Base-by-base conservation (phyloP, 2,113 vertebrate species). In the Salvelinus fontinalis region DNA sequence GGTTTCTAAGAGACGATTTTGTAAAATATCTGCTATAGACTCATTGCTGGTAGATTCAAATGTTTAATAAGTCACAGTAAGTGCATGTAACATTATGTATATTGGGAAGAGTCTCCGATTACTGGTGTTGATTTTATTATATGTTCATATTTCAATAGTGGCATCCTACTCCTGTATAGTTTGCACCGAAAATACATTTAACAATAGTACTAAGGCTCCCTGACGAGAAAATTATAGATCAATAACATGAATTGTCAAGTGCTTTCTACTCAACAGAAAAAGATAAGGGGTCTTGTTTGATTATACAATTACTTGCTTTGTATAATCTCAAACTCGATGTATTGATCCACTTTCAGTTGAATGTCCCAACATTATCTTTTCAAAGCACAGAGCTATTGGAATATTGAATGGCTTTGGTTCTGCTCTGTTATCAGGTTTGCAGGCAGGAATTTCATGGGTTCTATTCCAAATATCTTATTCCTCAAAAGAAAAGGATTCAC, bases 371-470 rank as follows among this genome's bases (percentile, higher is more conserved):
- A 59, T 24, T 29, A 62, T 62, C 1, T 39, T 62, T 67, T 75
- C 39, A 67, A 54, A 72, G 44, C 26, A 67, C 24, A 67, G 44
- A 67, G 24, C 24, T 75, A 62, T 29, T 51, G 73, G 39, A 39
- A 39, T 67, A 24, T 9, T 62, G 3, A 62, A 24, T 62, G 59
- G n/a, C 31, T 59, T 73, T 16, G 13, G 64, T 54, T 71, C 44
- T 12, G n/a, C 72, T 65, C 59, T 44, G 59, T 64, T 67, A 39
- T 12, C 20, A 29, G 22, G 67, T 44, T 7, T 66, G 39, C 51
- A 66, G 13, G n/a, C 14, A 24, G 26, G 14, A 31, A 60, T 66
- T 27, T 27, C 9, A 13, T 66, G 14, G 20, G 29, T 67, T 27
- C 4, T 3, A 27, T 67, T 29, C 13, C 65, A 24, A 67, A 67